Percentiles rank a stretch among this genome's conserved stretches.
Evolutionary conservation across 1,140 invertebrate genomes (phyloP).

Genomic region (Drosophila neocordata): DNA sequence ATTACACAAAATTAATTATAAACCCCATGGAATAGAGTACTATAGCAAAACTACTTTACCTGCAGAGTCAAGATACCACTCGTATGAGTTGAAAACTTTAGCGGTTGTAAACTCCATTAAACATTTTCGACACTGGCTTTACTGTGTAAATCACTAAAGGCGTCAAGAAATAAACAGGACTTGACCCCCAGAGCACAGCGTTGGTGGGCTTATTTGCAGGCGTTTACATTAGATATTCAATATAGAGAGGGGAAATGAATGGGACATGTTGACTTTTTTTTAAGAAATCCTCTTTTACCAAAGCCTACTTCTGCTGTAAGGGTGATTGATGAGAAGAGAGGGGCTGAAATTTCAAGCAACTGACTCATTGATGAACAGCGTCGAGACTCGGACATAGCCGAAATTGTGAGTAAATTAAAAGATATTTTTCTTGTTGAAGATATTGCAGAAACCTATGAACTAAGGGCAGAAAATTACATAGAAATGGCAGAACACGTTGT

Average conservation of each 20-base stretch:
- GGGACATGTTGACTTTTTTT: constrained; percentile 20
- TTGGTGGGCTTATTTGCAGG: constrained; percentile 15
- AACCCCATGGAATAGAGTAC: too few species aligned
- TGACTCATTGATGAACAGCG: constrained; percentile 18
- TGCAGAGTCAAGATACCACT: too few species aligned
- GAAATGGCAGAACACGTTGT: too few species aligned
- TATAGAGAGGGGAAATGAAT: constrained; percentile 14
- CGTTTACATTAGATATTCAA: not conserved
- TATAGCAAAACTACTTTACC: too few species aligned
- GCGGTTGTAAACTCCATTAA: too few species aligned
- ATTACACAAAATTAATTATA: too few species aligned
- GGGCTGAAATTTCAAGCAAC: not conserved
- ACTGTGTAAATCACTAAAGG: constrained; percentile 6
- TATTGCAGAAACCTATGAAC: too few species aligned
- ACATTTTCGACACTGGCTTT: not conserved
- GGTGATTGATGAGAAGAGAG: constrained; percentile 13
- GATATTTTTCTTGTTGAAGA: too few species aligned
- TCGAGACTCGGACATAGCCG: too few species aligned
- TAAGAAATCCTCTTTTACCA: constrained; percentile 11
- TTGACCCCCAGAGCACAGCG: constrained; percentile 9
- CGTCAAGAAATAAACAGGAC: constrained; percentile 11
- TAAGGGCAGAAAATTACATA: too few species aligned
- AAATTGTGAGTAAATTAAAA: too few species aligned
- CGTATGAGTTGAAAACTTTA: too few species aligned
- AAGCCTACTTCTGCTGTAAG: constrained; percentile 8